Base-by-base conservation (phyloP, 2,113 vertebrate species). In the Hyaena hyaena region DNA sequence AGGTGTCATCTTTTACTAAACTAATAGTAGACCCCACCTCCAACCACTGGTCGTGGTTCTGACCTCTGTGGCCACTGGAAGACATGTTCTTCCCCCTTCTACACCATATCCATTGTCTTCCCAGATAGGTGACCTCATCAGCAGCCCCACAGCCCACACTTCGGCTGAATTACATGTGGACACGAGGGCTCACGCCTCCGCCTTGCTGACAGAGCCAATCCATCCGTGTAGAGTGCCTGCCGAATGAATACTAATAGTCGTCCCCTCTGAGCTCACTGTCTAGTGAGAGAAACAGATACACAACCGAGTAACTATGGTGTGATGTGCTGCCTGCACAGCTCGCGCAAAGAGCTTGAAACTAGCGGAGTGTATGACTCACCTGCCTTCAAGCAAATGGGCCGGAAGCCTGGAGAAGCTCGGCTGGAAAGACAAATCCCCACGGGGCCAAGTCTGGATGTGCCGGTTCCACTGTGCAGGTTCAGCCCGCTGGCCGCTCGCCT, bases 71-170 rank as follows among this genome's bases (percentile, higher is more conserved):
- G 17, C 8, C 66, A 55, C 9, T n/a, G 45, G 28, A 61, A 87
- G 9, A 33, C 26, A 86, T 19, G 16, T 45, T 50, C 66, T 55
- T 82, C 21, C 26, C 26, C 73, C 55, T 90, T 48, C 26, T 4
- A 19, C 0, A 4, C 10, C 19, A 23, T 0, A 8, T 31, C 7
- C 9, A 0, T 10, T 19, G 17, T 58, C 74, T 87, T 66, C 50
- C 4, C 9, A 82, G 84, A 48, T 2, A 21, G 21, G 26, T 11
- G 58, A 66, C 43, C 11, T 53, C 16, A 4, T n/a, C 26, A 4
- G 15, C 74, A 7, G 7, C 7, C 4, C 50, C 12, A 33, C 1
- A 26, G 58, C 66, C 66, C 53, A 4, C 19, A 33, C 35, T 68
- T 68, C 24, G 17, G 7, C n/a, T 76, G 43, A 55, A 81, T 12